Evolutionary conservation across 2,888 invertebrate species (phyloP), one percentile per base, ranked within the genome.

Genomic region (Argyra leucocephala): DNA sequence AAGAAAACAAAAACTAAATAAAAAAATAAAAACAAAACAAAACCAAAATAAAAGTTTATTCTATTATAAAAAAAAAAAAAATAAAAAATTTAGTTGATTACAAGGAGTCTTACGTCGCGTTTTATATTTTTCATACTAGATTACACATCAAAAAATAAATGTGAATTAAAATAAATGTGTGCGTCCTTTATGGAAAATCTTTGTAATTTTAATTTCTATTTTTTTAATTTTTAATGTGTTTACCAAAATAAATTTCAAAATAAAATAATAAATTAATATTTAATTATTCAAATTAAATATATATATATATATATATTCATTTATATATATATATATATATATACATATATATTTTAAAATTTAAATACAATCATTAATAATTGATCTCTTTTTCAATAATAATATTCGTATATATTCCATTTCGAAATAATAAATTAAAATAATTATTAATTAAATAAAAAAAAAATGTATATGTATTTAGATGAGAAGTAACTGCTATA

Each of bases 51-150:
- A 15, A 37, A 48, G 5, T 18, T 48, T 15, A 48, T 48, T 48
- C 48, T 48, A 48, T 48, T 18, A 48, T 18, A 48, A 31, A 31
- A 31, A n/a, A n/a, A n/a, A n/a, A n/a, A n/a, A n/a, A n/a, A n/a
- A n/a, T n/a, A n/a, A n/a, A n/a, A 48, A 48, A 48, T 48, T 48
- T 15, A 48, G 48, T 48, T 48, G 48, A 48, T 48, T 48, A 48
- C 48, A 48, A 48, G 48, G 18, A 48, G 48, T 48, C 48, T 15
- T 48, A 48, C 48, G 48, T 48, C 48, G 48, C 48, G 48, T 15
- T 9, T 48, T 48, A 48, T 31, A 31, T 31, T 10, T 6, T 31
- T 10, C 12, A 31, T 31, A 7, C 1, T 31, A 31, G 7, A 2
- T 31, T n/a, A 48, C 48, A 18, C 15, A 37, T 15, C 15, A 37